Conservation (phyloP, 2,797 vertebrate species). For the Paramormyrops hopkinsi region DNA sequence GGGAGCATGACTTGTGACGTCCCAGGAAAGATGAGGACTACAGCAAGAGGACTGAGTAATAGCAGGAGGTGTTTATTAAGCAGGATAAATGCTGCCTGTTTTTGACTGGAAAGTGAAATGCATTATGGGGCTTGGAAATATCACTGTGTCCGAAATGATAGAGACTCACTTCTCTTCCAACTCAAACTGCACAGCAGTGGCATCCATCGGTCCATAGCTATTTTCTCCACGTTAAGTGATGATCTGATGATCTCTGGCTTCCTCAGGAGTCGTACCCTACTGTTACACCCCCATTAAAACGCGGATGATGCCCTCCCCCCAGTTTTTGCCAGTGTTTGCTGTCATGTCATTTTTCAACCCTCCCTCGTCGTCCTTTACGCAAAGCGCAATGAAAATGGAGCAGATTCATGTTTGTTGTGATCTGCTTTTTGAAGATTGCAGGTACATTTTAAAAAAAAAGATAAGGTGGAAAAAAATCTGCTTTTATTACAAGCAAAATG, state of each 20-base stretch:
- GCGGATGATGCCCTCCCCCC: background rate
- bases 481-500: slow-evolving; percentile 30
- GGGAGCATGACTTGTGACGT: background rate
- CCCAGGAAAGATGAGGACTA: background rate
- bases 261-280: background rate
- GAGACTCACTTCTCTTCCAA: background rate
- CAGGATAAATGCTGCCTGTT: background rate
- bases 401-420: background rate
- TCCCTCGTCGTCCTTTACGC: background rate
- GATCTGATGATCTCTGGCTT: background rate
- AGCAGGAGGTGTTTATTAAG: background rate
- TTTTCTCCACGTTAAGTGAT: background rate
- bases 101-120: background rate
- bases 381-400: background rate
- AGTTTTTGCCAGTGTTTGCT: background rate
- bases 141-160: background rate
- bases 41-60: background rate
- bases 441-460: slow-evolving; percentile 31
- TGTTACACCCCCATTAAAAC: background rate
- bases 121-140: background rate
- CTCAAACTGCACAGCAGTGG: background rate
- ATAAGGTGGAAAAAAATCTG: slow-evolving; percentile 35
- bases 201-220: background rate
- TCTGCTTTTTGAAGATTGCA: slow-evolving; percentile 11
- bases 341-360: background rate